Percentiles rank a stretch among this genome's conserved stretches.
Evolutionary conservation across 2,888 invertebrate species (phyloP).

Genomic region (Andrena trimmerana): DNA sequence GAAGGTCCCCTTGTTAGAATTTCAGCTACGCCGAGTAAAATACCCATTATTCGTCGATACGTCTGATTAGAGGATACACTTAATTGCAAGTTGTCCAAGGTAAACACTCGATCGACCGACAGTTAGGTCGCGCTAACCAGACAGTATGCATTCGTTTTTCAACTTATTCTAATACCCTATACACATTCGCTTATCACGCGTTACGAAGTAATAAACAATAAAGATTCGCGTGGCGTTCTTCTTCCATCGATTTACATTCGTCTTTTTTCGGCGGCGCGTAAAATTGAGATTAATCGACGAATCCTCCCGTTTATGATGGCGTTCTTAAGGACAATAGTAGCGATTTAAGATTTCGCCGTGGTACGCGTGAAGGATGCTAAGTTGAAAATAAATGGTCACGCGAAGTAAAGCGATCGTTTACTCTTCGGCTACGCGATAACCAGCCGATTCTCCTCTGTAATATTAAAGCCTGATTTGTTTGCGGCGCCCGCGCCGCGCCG

Average conservation of each 20-base stretch:
- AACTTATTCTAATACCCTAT: conserved; percentile 18
- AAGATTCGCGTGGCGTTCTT: conserved; percentile 4
- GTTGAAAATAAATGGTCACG: conserved; percentile 11
- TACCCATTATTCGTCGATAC: background rate
- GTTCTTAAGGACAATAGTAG: conserved; percentile 25
- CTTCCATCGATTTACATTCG: background rate
- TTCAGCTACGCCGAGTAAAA: background rate
- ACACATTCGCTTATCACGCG: conserved; percentile 10
- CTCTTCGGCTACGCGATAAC: background rate
- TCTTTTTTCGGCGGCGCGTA: background rate
- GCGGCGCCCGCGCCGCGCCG: background rate
- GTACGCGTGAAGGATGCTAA: too few species aligned
- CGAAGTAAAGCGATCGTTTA: background rate
- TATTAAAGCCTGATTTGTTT: background rate
- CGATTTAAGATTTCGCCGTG: background rate
- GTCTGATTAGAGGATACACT: background rate
- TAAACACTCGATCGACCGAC: conserved; percentile 62
- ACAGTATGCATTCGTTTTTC: conserved; percentile 53
- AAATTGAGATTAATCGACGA: background rate
- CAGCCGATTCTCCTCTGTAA: background rate
- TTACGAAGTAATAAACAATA: conserved; percentile 9
- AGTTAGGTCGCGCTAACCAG: conserved; percentile 70
- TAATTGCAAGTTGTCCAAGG: conserved; percentile 48
- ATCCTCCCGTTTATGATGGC: background rate
- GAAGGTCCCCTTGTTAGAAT: too few species aligned